Evolutionary conservation across 1,140 invertebrate species (phyloP), one percentile per base, ranked within the genome.

Genomic region (Orchestia grillus): DNA sequence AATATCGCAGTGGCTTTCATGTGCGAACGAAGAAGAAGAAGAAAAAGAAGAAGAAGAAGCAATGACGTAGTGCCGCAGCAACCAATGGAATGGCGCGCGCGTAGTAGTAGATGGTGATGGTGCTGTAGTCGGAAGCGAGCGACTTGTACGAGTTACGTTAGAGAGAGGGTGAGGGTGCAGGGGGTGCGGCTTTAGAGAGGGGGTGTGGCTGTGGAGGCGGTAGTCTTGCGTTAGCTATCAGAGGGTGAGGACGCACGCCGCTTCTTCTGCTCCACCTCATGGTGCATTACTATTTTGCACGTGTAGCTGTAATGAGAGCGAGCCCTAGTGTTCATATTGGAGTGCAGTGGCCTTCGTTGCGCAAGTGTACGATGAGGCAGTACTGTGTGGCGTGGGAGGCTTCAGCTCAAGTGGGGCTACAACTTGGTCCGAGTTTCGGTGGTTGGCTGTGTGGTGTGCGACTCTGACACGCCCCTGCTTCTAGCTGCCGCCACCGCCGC

Each of bases 91-190:
- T 90, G 43, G 41, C 43, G n/a, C 41, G n/a, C n/a, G n/a, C n/a
- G n/a, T 87, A 4, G 87, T 90, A 8, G 88, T 90, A 90, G 88
- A 15, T 15, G 88, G 41, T 90, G 88, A 28, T 94, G 92, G 44
- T 94, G 92, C 44, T 94, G 43, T 45, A 45, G 92, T 44, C 43
- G 92, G 92, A 94, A 94, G 92, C 43, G 92, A 94, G 92, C 43
- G 92, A 94, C 92, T 94, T 47, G 44, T 94, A 94, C 92, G 43
- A 94, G 92, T 94, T 94, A 47, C 92, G 92, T 44, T 47, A 47
- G 92, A 94, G 92, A 44, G 92, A 94, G 44, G 44, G 92, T n/a
- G 44, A 44, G 92, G 92, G 92, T 40, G 8, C 3, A 44, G 40
- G 44, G 92, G 92, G 92, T n/a, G 88, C 88, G 6, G 43, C 42